A percentile compares a stretch with the other conserved stretches of the same genome.
Evolutionary conservation across 2,797 vertebrate species (phyloP).

Genomic region (Manis javanica): DNA sequence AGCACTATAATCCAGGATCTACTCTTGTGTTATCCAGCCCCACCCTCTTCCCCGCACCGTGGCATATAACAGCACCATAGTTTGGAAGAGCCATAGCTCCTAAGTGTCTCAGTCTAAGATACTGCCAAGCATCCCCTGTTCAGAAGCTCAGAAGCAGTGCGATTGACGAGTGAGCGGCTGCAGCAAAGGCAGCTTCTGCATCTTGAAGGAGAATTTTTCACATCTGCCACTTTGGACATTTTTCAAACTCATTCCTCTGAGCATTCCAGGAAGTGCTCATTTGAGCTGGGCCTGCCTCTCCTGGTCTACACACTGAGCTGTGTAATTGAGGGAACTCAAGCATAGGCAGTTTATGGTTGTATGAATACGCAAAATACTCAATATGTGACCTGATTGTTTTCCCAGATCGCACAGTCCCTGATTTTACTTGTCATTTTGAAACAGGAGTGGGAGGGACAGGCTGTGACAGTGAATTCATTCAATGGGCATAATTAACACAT

Average conservation of each 20-base stretch:
- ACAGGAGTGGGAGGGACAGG: constrained; percentile 70
- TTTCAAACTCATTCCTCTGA: constrained; percentile 79
- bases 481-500: constrained; percentile 77
- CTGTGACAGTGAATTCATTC: constrained; percentile 72
- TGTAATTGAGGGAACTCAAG: constrained; percentile 83
- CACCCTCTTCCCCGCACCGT: neutral
- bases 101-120: constrained; percentile 10
- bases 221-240: constrained; percentile 81
- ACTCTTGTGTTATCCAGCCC: neutral
- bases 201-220: constrained; percentile 77
- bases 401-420: constrained; percentile 77
- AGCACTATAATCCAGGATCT: neutral
- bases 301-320: constrained; percentile 78
- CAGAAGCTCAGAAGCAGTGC: constrained; percentile 57
- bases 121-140: constrained; percentile 30
- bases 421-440: constrained; percentile 83
- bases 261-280: constrained; percentile 78
- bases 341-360: constrained; percentile 66
- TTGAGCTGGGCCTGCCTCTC: constrained; percentile 75
- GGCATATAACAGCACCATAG: neutral
- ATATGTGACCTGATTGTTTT: constrained; percentile 82
- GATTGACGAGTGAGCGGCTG: constrained; percentile 73
- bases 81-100: constrained; percentile 31
- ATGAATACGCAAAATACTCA: constrained; percentile 82
- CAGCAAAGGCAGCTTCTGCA: constrained; percentile 64